Evolutionary conservation across 1,140 invertebrate genomes (phyloP).

Genomic region (Myzus persicae): DNA sequence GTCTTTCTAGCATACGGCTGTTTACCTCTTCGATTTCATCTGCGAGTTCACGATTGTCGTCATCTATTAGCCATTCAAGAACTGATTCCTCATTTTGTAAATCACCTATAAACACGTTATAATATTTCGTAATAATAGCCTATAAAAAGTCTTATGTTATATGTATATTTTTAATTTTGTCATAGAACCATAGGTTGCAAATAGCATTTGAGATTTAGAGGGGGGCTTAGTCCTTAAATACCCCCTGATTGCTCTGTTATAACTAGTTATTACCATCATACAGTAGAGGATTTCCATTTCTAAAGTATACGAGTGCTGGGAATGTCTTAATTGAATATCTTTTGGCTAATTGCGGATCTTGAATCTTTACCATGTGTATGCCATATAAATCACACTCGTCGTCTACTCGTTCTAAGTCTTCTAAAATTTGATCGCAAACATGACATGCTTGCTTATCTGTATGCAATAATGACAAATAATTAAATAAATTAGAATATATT

Average conservation of each 20-base stretch:
- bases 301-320: slow-evolving; percentile 90
- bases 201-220: too few species aligned
- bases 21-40: slow-evolving; percentile 95
- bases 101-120: slow-evolving; percentile 71
- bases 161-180: neutral
- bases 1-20: slow-evolving; percentile 85
- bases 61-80: slow-evolving; percentile 91
- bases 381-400: slow-evolving; percentile 93
- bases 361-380: slow-evolving; percentile 94
- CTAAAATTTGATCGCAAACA: slow-evolving; percentile 90
- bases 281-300: slow-evolving; percentile 90
- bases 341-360: slow-evolving; percentile 88
- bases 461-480: neutral
- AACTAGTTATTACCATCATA: slow-evolving; percentile 77
- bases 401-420: slow-evolving; percentile 88
- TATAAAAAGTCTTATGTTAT: too few species aligned
- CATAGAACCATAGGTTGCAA: neutral
- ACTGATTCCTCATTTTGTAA: slow-evolving; percentile 90
- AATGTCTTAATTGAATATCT: slow-evolving; percentile 95
- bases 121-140: slow-evolving; percentile 2
- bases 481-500: neutral
- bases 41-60: slow-evolving; percentile 90
- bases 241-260: too few species aligned
- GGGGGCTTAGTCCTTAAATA: too few species aligned
- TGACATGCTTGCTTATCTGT: slow-evolving; percentile 90